These are phyloP conservation scores for Triops longicaudatus DNA, from an alignment of 1,140 invertebrate species.

Conservation along the genomic window DNA sequence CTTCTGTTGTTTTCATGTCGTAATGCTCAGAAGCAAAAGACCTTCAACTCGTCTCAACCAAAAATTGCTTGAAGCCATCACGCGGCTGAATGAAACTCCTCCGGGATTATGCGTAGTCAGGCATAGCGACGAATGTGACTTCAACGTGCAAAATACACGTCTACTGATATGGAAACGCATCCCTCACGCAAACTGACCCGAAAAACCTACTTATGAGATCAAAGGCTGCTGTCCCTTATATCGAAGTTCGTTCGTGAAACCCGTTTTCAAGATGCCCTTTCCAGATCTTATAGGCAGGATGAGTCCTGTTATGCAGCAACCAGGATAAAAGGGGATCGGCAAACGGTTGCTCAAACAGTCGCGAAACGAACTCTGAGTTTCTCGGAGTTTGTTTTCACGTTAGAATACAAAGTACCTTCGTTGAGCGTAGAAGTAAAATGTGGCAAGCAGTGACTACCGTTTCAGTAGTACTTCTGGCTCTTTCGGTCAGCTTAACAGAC, in stretches of 20 bases:
- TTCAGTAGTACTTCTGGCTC: neutral
- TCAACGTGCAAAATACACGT: neutral
- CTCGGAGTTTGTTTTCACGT: neutral
- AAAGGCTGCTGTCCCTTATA: neutral
- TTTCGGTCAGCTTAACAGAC: neutral
- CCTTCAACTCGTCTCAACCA: neutral
- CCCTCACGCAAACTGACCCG: neutral
- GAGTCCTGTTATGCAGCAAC: neutral
- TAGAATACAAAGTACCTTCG: neutral
- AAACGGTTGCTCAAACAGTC: neutral
- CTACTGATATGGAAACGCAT: neutral
- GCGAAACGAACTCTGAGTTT: neutral
- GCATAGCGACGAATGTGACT: neutral
- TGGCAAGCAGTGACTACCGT: neutral
- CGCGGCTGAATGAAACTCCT: neutral
- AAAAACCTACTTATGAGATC: neutral
- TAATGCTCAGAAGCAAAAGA: no score
- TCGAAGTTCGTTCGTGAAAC: neutral
- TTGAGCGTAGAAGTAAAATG: neutral
- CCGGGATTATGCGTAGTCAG: neutral
- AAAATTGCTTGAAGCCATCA: neutral
- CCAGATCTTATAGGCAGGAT: neutral
- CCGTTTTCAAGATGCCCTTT: neutral
- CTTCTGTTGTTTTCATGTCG: no score
- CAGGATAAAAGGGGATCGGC: neutral